These are phyloP conservation scores for Remorina albescens DNA, from an alignment of 2,797 vertebrate genomes.

Conservation along the genomic window DNA sequence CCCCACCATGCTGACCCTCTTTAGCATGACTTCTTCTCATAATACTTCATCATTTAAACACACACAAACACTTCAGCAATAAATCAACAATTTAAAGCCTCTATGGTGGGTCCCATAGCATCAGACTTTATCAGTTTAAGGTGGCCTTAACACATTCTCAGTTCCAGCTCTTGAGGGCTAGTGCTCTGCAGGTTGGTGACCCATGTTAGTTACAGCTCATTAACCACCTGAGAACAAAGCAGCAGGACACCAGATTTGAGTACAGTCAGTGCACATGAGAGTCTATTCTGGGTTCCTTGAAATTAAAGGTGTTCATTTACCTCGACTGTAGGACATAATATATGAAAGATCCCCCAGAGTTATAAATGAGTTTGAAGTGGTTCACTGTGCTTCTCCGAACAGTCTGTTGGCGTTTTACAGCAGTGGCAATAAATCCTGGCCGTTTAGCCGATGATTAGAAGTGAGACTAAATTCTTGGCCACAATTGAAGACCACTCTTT, in stretches of 20 bases:
- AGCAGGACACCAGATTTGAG: conserved; percentile 4
- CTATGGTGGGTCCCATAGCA: background rate
- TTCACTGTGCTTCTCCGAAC: background rate
- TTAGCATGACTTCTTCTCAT: no score
- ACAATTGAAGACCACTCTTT: background rate
- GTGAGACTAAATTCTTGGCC: background rate
- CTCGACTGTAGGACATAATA: background rate
- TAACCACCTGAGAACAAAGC: conserved; percentile 23
- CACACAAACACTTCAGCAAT: background rate
- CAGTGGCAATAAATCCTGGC: background rate
- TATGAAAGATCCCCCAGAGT: conserved; percentile 13
- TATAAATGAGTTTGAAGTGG: conserved; percentile 8
- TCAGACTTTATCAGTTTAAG: conserved; percentile 10
- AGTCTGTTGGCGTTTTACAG: background rate
- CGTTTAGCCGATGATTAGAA: background rate
- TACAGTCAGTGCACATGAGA: conserved; percentile 1
- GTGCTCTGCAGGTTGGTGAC: conserved; percentile 14
- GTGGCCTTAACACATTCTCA: background rate
- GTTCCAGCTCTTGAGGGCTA: background rate
- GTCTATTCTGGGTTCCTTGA: conserved; percentile 24
- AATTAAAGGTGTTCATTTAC: conserved; percentile 17
- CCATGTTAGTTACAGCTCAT: conserved; percentile 16
- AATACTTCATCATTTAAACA: background rate
- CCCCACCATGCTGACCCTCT: no score
- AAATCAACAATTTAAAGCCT: conserved; percentile 8